A percentile compares a stretch with the other conserved stretches of the same genome.
Conservation (phyloP, 1,140 invertebrate genomes). For the Aplysia californica region DNA sequence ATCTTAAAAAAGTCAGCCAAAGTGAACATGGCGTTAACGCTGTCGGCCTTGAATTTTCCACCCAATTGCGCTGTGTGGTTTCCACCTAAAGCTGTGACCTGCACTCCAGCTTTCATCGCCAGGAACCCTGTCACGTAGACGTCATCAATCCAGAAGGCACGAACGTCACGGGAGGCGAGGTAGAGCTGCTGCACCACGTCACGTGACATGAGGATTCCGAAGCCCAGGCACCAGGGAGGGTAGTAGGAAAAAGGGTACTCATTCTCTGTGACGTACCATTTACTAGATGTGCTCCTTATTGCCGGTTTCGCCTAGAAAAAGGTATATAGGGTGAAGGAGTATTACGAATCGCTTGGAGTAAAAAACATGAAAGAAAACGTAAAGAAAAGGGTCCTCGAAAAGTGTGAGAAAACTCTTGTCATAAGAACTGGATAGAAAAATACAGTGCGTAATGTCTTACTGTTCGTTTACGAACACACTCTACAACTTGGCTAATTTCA, state of each 20-base stretch:
- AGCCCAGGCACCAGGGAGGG: background rate
- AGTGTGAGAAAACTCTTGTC: too few species aligned
- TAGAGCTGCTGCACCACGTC: background rate
- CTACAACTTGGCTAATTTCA: too few species aligned
- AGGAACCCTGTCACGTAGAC: background rate
- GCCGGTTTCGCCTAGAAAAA: too few species aligned
- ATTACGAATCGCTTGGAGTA: too few species aligned
- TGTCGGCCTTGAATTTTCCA: background rate
- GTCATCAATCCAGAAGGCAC: constrained; percentile 10
- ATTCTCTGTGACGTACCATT: background rate
- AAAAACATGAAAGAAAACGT: too few species aligned
- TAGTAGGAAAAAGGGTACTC: background rate
- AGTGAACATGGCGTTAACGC: background rate
- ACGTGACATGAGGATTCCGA: background rate
- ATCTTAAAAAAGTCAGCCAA: too few species aligned
- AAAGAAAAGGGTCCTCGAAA: too few species aligned
- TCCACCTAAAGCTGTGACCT: background rate
- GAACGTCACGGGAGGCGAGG: background rate
- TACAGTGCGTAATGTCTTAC: too few species aligned
- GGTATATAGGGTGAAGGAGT: too few species aligned
- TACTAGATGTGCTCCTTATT: too few species aligned
- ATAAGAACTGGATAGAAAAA: too few species aligned
- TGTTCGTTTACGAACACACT: too few species aligned
- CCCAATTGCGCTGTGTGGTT: background rate
- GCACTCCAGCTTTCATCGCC: background rate